A percentile compares a stretch with the other conserved stretches of the same genome.
phyloP scores from a whole-genome alignment of 2,888 invertebrate species.

The Sclerodermus sp. region DNA sequence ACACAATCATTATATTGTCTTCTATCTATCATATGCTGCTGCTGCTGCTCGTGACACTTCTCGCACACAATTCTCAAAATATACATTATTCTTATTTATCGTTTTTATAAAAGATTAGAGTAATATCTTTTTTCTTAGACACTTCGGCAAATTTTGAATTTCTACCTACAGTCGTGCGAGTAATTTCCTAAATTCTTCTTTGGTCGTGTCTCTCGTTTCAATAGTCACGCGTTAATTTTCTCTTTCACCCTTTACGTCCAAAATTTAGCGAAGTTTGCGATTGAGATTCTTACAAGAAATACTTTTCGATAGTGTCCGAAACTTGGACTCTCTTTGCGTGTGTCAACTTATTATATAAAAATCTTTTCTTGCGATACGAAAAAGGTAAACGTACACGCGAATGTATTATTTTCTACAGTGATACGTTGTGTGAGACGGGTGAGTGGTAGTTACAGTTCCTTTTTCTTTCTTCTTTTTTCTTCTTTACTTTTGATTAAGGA shows the following conservation, averaged over 20 bases:
- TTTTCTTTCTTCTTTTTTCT: too few relatives aligned
- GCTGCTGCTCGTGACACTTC: conserved; percentile 44
- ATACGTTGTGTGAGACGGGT: neutral
- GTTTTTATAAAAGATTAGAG: conserved; percentile 47
- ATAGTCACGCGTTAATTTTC: conserved; percentile 15
- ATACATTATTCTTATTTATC: conserved; percentile 42
- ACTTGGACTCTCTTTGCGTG: too few relatives aligned
- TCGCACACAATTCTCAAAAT: conserved; percentile 48
- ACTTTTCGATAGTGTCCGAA: too few relatives aligned
- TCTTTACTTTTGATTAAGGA: conserved; percentile 3
- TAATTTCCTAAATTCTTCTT: conserved; percentile 8
- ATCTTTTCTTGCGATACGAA: neutral
- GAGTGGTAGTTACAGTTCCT: too few relatives aligned
- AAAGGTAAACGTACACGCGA: conserved; percentile 10
- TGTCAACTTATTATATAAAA: neutral
- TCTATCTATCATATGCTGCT: too few relatives aligned
- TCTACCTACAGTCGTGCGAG: conserved; percentile 34
- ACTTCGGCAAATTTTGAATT: conserved; percentile 38
- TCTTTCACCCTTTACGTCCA: conserved; percentile 23
- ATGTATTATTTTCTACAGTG: conserved; percentile 4
- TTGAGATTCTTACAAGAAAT: neutral
- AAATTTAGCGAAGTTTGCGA: neutral
- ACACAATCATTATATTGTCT: conserved; percentile 44
- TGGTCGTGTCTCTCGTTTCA: conserved; percentile 20
- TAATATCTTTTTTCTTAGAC: conserved; percentile 24